These are phyloP conservation scores for Ctenodactylus gundi DNA, from an alignment of 2,113 vertebrate species.

Conservation along the genomic window DNA sequence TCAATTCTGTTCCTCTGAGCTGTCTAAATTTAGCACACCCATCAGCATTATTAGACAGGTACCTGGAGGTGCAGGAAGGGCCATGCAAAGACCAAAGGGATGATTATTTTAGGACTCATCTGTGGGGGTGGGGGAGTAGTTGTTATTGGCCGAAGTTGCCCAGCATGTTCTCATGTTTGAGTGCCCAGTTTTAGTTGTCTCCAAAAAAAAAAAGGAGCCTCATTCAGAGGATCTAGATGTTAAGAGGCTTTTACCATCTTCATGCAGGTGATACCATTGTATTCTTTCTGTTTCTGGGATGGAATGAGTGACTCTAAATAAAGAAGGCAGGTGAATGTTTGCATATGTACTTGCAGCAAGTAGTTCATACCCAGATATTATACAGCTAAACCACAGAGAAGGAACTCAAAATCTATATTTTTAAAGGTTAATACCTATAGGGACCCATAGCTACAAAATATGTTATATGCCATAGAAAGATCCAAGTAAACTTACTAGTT, in stretches of 20 bases:
- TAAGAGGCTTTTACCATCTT: neutral
- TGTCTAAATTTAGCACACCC: neutral
- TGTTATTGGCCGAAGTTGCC: too few relatives aligned
- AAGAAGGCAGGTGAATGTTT: neutral
- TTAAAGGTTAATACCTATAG: neutral
- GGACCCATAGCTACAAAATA: neutral
- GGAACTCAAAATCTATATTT: neutral
- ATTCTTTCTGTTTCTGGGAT: neutral
- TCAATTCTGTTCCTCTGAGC: conserved; percentile 2
- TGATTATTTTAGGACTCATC: neutral
- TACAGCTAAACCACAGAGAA: neutral
- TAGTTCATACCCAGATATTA: neutral
- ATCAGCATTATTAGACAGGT: neutral
- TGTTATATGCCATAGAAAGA: neutral
- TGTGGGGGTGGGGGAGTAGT: too few relatives aligned
- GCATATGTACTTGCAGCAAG: neutral
- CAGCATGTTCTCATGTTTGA: too few relatives aligned
- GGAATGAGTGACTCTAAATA: neutral
- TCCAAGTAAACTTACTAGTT: neutral
- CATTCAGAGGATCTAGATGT: neutral
- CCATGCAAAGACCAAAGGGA: neutral
- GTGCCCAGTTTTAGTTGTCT: too few relatives aligned
- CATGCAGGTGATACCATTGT: neutral
- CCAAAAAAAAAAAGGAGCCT: too few relatives aligned
- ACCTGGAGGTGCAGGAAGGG: neutral